Evolutionary conservation across 2,888 invertebrate genomes (phyloP), one percentile per base, ranked within the genome.

Genomic region (Caradrina clavipalpis): DNA sequence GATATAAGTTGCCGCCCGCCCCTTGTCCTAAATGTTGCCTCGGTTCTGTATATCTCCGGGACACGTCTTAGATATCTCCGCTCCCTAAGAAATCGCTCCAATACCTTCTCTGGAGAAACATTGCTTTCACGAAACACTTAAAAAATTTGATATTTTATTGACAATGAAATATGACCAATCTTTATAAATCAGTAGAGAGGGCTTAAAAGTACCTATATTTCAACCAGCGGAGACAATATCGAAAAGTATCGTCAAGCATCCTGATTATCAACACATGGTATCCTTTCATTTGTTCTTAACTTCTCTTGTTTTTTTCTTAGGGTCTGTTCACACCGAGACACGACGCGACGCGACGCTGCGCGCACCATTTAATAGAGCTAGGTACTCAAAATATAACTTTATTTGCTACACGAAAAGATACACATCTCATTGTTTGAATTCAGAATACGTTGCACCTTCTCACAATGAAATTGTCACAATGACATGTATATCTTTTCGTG

Each of bases 21-120:
- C 87, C 80, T 82, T 83, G 69, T 71, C 80, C 73, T 70, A 82
- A 84, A 83, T 80, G 71, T 80, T 77, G 66, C 73, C 70, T 77
- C 59, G 76, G 69, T 67, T 69, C 69, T 70, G 64, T 79, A 73
- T 78, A 78, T 50, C 58, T 78, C 69, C 65, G 62, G 74, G 59
- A 78, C 67, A 67, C 69, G 69, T 73, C 76, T 81, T 59, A 75
- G 73, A 84, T 78, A 39, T 51, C 56, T 61, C n/a, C 47, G 31
- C 45, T 57, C n/a, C 31, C 50, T 59, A 65, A 65, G 56, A 80
- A 76, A 64, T 50, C 56, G 17, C 53, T 63, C 47, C 53, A 76
- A 57, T 64, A 56, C 19, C 49, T 49, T 4, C 35, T 45, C 19
- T 4, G 2, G 17, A 69, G 42, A 35, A 35, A 26, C 19, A 50